Conservation (phyloP, 2,888 invertebrate species). For the Protodeltote pygarga region DNA sequence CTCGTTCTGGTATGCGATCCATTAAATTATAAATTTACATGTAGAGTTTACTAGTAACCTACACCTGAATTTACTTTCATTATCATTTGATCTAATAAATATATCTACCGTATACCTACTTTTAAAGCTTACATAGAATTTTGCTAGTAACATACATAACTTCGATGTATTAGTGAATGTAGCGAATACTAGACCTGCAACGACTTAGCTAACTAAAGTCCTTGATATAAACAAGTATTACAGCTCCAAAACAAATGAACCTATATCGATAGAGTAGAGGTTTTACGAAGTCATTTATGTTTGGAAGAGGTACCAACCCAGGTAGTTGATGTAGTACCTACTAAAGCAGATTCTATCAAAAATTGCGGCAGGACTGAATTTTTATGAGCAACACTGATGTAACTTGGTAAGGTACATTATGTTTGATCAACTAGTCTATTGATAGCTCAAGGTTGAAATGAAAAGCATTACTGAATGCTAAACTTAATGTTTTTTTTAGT, state of each 20-base stretch:
- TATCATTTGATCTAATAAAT: conserved; percentile 44
- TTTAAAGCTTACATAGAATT: not conserved
- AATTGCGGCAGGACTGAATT: no score
- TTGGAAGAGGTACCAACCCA: no score
- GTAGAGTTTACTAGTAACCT: conserved; percentile 24
- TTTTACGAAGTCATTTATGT: conserved; percentile 12
- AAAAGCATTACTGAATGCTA: no score
- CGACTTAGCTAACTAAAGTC: conserved; percentile 22
- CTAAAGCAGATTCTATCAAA: no score
- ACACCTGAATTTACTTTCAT: conserved; percentile 56
- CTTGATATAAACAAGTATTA: conserved; percentile 39
- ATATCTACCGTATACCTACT: not conserved
- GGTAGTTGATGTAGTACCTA: no score
- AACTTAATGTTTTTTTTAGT: no score
- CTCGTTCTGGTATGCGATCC: conserved; percentile 66
- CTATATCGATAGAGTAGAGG: conserved; percentile 21
- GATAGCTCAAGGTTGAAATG: no score
- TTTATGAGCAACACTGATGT: no score
- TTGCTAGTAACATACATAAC: not conserved
- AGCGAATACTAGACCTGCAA: conserved; percentile 21
- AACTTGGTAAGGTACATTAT: no score
- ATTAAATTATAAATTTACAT: conserved; percentile 51
- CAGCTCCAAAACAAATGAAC: conserved; percentile 21
- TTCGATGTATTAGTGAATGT: conserved; percentile 23
- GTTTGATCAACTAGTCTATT: no score